phyloP scores from a whole-genome alignment of 2,113 vertebrate species.

The Erinaceus europaeus region DNA sequence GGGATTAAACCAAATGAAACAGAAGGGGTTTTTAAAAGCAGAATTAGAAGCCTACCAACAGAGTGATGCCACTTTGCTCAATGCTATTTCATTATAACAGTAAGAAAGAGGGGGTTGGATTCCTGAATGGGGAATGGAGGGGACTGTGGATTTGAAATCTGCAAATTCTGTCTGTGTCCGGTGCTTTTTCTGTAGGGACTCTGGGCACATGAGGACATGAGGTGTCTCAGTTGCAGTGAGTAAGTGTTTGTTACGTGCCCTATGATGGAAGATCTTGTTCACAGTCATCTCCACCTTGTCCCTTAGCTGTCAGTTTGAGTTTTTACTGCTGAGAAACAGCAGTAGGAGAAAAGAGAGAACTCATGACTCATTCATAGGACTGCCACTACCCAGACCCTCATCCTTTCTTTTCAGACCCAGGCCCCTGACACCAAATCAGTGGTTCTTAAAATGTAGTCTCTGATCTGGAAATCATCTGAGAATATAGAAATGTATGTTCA shows the following conservation, averaged over 20 bases:
- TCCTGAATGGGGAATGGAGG: background rate
- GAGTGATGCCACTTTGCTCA: background rate
- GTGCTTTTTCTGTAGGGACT: too few relatives aligned
- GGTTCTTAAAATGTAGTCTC: background rate
- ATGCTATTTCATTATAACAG: background rate
- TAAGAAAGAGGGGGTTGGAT: background rate
- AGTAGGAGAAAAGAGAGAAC: background rate
- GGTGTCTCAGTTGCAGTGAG: background rate
- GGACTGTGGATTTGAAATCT: background rate
- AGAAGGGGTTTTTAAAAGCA: too few relatives aligned
- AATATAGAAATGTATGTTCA: too few relatives aligned
- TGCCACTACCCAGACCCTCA: background rate
- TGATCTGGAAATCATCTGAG: too few relatives aligned
- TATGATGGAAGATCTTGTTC: background rate
- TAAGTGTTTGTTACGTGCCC: background rate
- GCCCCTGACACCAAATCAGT: background rate
- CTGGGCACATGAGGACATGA: too few relatives aligned
- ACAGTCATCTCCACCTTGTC: too few relatives aligned
- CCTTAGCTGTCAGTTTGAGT: too few relatives aligned
- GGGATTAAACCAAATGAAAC: too few relatives aligned
- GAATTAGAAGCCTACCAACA: too few relatives aligned
- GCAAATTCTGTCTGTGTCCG: background rate
- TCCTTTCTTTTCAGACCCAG: background rate
- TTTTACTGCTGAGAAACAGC: background rate
- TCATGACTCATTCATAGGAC: fast-evolving